Base-by-base conservation (phyloP, 2,113 vertebrate species). In the Spea bombifrons region DNA sequence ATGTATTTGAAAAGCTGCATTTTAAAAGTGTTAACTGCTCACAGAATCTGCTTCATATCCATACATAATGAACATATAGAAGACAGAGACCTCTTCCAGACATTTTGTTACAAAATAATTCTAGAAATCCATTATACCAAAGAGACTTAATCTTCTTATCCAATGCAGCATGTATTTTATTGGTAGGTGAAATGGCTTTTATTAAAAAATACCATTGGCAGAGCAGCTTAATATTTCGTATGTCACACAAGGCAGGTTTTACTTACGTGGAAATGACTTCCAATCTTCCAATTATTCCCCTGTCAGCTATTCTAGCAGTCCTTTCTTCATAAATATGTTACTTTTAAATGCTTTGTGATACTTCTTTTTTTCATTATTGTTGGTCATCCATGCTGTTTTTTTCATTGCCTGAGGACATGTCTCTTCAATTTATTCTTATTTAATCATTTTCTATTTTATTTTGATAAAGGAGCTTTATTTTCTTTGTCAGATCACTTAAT, bases 401-500 rank as follows among this genome's bases (percentile, higher is more conserved):
- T 80, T 74, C 78, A 68, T 80, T 74, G 68, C 71, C 71, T 80
- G 57, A 67, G 78, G 71, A 45, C 71, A 80, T 80, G 71, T 80
- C 71, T 80, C 78, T 74, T 80, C 78, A 80, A 74, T 80, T 74
- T 80, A 80, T 80, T 73, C 78, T 80, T 80, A 80, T 80, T 80
- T 80, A 80, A 80, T 80, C 71, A 80, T 80, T 80, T 80, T 80
- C 78, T 74, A 67, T 74, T 74, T 80, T 74, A 80, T 80, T 80
- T 80, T 80, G 71, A 80, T 80, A 74, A 80, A 74, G 78, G 59
- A 74, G 63, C 78, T 80, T 80, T 80, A 80, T 80, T 80, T 80
- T 80, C 77, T 80, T 74, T 80, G 78, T 80, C 78, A 80, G 71
- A 80, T 80, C 78, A 74, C 78, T 80, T 80, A 80, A 80, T 80